Conservation (phyloP, 2,888 invertebrate species). For the Spisula subtruncata region DNA sequence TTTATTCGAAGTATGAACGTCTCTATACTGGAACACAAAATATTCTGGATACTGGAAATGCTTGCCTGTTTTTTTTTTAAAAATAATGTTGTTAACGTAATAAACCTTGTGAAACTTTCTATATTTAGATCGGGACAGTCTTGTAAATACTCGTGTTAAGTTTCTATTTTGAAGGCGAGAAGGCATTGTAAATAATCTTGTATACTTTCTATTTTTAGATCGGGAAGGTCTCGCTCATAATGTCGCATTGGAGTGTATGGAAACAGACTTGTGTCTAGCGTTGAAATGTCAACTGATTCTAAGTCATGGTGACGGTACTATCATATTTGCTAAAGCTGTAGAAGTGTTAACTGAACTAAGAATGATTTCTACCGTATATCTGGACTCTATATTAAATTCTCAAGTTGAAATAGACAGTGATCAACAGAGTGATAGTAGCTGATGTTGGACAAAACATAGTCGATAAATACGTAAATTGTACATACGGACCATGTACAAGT, state of each 20-base stretch:
- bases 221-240: constrained; percentile 62
- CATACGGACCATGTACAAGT: background rate
- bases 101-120: no score
- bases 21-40: no score
- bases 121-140: no score
- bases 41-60: no score
- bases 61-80: no score
- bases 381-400: constrained; percentile 80
- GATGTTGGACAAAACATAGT: background rate
- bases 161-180: no score
- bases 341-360: constrained; percentile 80
- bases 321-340: constrained; percentile 77
- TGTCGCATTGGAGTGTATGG: constrained; percentile 79
- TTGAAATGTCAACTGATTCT: constrained; percentile 84
- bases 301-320: constrained; percentile 81
- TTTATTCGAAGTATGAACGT: no score
- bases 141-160: no score
- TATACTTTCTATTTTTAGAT: constrained; percentile 50
- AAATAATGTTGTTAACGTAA: no score
- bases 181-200: no score
- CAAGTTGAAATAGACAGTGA: constrained; percentile 77
- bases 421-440: background rate
- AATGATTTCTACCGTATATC: constrained; percentile 77
- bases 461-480: background rate
- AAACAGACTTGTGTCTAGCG: constrained; percentile 82